A percentile compares a stretch with the other conserved stretches of the same genome.
Evolutionary conservation across 23 tunicate genomes (phyloP).

Genomic region (Halocynthia aurantium): DNA sequence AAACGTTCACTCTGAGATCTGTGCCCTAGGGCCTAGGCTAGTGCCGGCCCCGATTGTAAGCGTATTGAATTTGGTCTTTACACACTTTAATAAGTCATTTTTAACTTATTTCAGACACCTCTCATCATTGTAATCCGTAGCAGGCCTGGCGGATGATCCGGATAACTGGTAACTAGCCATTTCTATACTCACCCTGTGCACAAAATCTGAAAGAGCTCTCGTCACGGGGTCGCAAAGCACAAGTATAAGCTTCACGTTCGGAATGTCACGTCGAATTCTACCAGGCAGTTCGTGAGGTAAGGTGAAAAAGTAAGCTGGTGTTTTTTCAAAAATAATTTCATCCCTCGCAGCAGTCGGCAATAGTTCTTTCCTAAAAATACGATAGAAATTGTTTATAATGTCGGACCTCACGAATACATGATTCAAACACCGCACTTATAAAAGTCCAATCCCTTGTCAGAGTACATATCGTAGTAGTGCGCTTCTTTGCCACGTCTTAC

Average conservation of each 20-base stretch:
- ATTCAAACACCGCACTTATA: background rate
- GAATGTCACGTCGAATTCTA: conserved; percentile 10
- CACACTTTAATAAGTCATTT: no score
- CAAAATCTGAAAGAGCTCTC: conserved; percentile 21
- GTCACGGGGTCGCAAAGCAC: conserved; percentile 29
- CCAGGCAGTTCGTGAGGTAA: conserved; percentile 8
- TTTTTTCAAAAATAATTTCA: conserved; percentile 30
- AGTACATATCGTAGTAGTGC: conserved; percentile 2
- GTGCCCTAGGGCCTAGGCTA: no score
- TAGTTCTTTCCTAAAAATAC: background rate
- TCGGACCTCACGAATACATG: no score
- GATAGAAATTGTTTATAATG: background rate
- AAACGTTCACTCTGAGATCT: no score
- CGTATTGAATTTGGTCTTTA: no score
- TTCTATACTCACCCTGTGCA: background rate
- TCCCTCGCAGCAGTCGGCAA: conserved; percentile 8
- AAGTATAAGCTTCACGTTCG: conserved; percentile 24
- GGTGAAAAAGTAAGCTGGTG: conserved; percentile 21
- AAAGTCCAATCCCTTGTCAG: background rate
- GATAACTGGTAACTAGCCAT: no score
- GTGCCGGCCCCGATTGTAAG: no score
- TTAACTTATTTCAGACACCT: no score
- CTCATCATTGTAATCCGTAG: no score
- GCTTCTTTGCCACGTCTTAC: background rate
- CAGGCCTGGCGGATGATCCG: no score